phyloP scores from a whole-genome alignment of 2,888 invertebrate species.

The Bedellia somnulentella region DNA sequence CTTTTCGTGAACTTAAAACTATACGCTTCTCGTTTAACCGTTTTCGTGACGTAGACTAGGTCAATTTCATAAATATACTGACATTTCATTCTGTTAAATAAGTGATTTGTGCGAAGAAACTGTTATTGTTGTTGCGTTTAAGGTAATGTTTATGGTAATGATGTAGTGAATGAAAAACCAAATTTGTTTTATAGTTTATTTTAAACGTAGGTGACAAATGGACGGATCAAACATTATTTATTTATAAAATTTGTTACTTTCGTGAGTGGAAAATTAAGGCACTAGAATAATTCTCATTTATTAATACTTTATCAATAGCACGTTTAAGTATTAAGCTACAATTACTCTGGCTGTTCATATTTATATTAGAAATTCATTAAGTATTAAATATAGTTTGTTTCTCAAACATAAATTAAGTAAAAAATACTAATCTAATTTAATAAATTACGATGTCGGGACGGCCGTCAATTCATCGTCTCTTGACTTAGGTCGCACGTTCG shows the following conservation, averaged over 20 bases:
- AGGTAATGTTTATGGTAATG: no score
- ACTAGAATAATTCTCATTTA: conserved; percentile 32
- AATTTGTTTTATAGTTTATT: conserved; percentile 34
- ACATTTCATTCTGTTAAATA: no score
- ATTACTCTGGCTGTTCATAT: conserved; percentile 26
- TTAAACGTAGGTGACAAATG: conserved; percentile 48
- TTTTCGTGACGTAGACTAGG: no score
- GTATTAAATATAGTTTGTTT: conserved; percentile 45
- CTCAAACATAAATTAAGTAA: conserved; percentile 46
- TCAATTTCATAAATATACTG: no score
- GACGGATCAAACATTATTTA: conserved; percentile 28
- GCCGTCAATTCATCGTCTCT: conserved; percentile 56
- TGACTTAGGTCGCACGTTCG: conserved; percentile 61
- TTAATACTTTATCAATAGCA: conserved; percentile 31
- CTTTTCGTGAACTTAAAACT: no score
- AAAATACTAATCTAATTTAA: conserved; percentile 46
- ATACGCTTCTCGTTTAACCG: no score
- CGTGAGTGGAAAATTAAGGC: conserved; percentile 28
- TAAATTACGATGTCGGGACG: conserved; percentile 61
- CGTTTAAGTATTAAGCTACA: conserved; percentile 32
- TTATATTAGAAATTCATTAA: conserved; percentile 44
- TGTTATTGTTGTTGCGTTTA: no score
- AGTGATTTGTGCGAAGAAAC: no score
- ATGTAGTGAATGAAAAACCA: no score
- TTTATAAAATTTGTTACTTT: conserved; percentile 15